A percentile compares a stretch with the other conserved stretches of the same genome.
Evolutionary conservation across 2,797 vertebrate species (phyloP).

Genomic region (Anomalospiza imberbis): DNA sequence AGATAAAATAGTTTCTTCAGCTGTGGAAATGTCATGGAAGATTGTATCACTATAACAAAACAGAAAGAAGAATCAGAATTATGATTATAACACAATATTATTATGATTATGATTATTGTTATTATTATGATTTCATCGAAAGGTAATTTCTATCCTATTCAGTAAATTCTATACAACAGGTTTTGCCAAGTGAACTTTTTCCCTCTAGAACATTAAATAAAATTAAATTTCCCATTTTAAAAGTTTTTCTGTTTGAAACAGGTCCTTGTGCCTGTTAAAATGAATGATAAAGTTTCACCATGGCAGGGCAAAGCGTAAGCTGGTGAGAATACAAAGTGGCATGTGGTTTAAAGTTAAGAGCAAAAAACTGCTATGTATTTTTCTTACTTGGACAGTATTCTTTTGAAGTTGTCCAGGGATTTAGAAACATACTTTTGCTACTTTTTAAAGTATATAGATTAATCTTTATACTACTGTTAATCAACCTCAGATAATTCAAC

Average conservation of each 20-base stretch:
- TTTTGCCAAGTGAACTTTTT: not conserved
- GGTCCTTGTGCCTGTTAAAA: not conserved
- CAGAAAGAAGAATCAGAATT: not conserved
- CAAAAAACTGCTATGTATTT: not conserved
- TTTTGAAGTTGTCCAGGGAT: not conserved
- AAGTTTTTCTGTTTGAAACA: not conserved
- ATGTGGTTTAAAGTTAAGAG: not conserved
- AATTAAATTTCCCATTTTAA: not conserved
- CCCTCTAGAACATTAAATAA: not conserved
- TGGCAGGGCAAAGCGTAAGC: not conserved
- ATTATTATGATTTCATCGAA: too few relatives aligned
- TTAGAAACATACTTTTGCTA: not conserved
- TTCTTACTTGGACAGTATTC: not conserved
- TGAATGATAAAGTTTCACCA: not conserved
- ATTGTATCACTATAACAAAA: not conserved
- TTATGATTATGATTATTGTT: too few relatives aligned
- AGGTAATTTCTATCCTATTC: not conserved
- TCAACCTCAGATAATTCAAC: not conserved
- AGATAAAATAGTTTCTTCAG: conserved; percentile 16
- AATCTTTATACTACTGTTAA: not conserved
- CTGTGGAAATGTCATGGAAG: conserved; percentile 1
- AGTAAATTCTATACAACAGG: not conserved
- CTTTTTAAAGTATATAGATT: not conserved
- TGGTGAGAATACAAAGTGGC: not conserved
- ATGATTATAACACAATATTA: too few relatives aligned